Evolutionary conservation across 2,888 invertebrate genomes (phyloP).

Genomic region (Empis stercorea): DNA sequence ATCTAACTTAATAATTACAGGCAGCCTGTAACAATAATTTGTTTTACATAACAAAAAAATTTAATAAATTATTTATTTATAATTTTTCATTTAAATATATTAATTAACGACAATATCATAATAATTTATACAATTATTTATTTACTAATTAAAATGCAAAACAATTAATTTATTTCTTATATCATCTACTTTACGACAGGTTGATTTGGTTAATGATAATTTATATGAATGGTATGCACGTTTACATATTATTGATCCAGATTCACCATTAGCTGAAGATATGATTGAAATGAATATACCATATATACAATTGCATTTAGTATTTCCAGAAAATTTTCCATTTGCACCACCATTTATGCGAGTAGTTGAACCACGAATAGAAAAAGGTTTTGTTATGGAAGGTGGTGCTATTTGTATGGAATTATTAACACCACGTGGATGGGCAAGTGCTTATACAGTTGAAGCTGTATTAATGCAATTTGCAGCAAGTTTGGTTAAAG

Average conservation of each 20-base stretch:
- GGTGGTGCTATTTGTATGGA: slow-evolving; percentile 87
- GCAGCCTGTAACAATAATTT: no score
- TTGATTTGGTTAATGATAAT: slow-evolving; percentile 75
- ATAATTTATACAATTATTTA: no score
- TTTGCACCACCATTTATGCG: slow-evolving; percentile 79
- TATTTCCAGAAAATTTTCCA: slow-evolving; percentile 80
- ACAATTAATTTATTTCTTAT: no score
- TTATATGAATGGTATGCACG: slow-evolving; percentile 81
- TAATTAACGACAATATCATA: no score
- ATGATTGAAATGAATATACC: slow-evolving; percentile 63
- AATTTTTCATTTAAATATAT: no score
- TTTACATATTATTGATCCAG: slow-evolving; percentile 67
- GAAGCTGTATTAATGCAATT: slow-evolving; percentile 84
- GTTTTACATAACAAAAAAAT: no score
- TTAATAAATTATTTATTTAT: no score
- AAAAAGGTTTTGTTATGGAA: slow-evolving; percentile 81
- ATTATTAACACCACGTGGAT: slow-evolving; percentile 69
- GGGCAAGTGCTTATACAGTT: slow-evolving; percentile 79
- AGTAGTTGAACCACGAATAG: slow-evolving; percentile 66
- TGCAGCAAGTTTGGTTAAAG: slow-evolving; percentile 77
- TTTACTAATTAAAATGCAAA: no score
- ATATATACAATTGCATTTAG: slow-evolving; percentile 62
- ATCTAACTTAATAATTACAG: no score
- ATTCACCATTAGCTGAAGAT: slow-evolving; percentile 70
- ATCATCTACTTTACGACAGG: slow-evolving; percentile 34